Percentiles rank a stretch among this genome's conserved stretches.
Evolutionary conservation across 2,113 vertebrate genomes (phyloP).

Genomic region (Barbus barbus): DNA sequence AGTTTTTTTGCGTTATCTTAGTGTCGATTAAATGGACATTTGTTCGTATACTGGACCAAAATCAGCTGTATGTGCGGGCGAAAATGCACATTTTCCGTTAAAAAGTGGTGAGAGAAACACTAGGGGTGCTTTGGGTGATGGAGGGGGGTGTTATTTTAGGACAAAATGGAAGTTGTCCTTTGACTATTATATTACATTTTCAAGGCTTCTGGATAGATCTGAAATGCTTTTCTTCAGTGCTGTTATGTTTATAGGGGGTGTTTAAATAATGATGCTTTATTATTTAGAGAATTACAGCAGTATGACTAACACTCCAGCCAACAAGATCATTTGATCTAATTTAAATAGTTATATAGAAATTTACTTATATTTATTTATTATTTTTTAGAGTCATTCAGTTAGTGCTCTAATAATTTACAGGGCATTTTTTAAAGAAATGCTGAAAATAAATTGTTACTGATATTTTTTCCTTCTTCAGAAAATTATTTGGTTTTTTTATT

Average conservation of each 20-base stretch:
- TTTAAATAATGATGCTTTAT: slow-evolving; percentile 18
- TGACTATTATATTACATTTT: neutral
- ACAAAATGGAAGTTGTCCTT: neutral
- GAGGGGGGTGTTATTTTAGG: neutral
- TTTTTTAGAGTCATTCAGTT: slow-evolving; percentile 72
- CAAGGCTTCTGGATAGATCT: neutral
- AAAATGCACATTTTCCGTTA: neutral
- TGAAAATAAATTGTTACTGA: too few species aligned
- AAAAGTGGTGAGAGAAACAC: neutral
- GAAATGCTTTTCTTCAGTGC: neutral
- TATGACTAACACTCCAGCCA: slow-evolving; percentile 66
- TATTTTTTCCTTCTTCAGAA: too few species aligned
- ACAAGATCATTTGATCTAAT: slow-evolving; percentile 59
- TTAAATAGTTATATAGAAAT: slow-evolving; percentile 58
- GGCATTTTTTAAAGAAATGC: too few species aligned
- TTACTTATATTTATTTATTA: slow-evolving; percentile 73
- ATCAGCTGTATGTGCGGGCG: neutral
- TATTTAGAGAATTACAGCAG: slow-evolving; percentile 36
- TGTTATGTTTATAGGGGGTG: neutral
- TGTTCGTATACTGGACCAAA: slow-evolving; percentile 21
- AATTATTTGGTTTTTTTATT: too few species aligned
- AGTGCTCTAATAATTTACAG: too few species aligned
- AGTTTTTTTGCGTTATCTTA: neutral
- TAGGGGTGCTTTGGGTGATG: neutral
- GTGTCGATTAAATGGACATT: neutral